A percentile compares a stretch with the other conserved stretches of the same genome.
Conservation (phyloP, 2,888 invertebrate genomes). For the Spisula subtruncata region DNA sequence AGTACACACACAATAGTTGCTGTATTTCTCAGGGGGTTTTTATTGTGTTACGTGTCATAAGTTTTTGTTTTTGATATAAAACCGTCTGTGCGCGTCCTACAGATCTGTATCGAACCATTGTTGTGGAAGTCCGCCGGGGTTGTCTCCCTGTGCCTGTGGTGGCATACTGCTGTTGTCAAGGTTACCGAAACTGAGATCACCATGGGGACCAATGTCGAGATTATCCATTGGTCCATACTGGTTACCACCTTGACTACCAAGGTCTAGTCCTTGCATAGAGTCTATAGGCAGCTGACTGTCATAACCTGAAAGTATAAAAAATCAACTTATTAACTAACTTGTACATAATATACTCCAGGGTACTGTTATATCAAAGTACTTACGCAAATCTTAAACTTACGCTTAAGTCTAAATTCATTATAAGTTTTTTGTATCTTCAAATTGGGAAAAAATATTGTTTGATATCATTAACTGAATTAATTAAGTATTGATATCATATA, state of each 20-base stretch:
- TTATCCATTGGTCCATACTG: constrained; percentile 92
- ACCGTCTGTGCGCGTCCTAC: constrained; percentile 86
- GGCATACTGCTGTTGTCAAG: constrained; percentile 90
- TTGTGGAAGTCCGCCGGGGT: constrained; percentile 92
- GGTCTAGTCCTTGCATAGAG: constrained; percentile 97
- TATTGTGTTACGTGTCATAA: neutral
- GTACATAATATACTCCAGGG: no score
- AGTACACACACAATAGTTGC: constrained; percentile 14
- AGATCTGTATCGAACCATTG: constrained; percentile 99
- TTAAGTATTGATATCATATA: no score
- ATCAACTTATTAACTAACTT: no score
- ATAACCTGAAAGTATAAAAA: constrained; percentile 92
- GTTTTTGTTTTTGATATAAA: constrained; percentile 16
- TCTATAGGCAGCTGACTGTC: constrained; percentile 98
- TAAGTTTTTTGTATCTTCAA: no score
- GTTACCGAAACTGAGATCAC: constrained; percentile 93
- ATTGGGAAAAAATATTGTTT: no score
- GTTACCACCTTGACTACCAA: constrained; percentile 91
- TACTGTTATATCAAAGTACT: no score
- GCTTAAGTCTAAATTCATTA: no score
- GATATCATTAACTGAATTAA: no score
- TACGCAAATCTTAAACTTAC: no score
- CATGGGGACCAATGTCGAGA: constrained; percentile 86
- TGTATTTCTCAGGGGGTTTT: neutral
- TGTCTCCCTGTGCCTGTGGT: constrained; percentile 76